Conservation (phyloP, 2,888 invertebrate genomes). For the Cantharis flavilabris region DNA sequence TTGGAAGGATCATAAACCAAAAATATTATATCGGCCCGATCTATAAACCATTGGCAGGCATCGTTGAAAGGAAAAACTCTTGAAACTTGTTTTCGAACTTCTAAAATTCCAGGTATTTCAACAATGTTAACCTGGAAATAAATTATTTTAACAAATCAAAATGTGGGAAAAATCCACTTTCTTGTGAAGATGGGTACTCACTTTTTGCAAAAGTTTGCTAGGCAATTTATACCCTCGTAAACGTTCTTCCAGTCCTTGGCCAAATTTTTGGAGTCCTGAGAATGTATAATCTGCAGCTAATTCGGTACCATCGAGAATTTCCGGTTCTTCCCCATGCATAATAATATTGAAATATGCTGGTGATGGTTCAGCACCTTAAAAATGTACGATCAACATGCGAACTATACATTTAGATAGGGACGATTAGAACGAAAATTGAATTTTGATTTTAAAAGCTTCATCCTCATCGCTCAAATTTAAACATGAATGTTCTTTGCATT, state of each 20-base stretch:
- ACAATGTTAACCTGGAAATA: constrained; percentile 83
- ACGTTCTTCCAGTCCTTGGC: constrained; percentile 89
- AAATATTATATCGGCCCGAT: constrained; percentile 93
- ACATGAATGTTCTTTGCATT: neutral
- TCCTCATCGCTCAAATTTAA: neutral
- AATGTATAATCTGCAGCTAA: constrained; percentile 95
- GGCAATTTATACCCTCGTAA: constrained; percentile 81
- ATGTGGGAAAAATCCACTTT: neutral
- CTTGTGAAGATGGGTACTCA: constrained; percentile 47
- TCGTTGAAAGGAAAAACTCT: constrained; percentile 94
- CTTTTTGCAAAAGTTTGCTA: constrained; percentile 86
- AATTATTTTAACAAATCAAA: neutral
- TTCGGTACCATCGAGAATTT: constrained; percentile 89
- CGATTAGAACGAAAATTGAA: neutral
- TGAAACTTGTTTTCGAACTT: constrained; percentile 91
- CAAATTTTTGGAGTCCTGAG: constrained; percentile 92
- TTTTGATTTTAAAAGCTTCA: neutral
- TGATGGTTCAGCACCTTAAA: constrained; percentile 87
- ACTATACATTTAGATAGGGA: neutral
- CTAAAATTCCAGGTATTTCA: constrained; percentile 94
- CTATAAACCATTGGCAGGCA: constrained; percentile 97
- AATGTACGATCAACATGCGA: neutral
- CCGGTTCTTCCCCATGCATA: constrained; percentile 84
- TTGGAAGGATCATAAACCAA: constrained; percentile 94
- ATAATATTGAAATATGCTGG: constrained; percentile 91